These are phyloP conservation scores for Caenorhabditis auriculariae DNA, from an alignment of 2,888 invertebrate genomes.

Conservation along the genomic window DNA sequence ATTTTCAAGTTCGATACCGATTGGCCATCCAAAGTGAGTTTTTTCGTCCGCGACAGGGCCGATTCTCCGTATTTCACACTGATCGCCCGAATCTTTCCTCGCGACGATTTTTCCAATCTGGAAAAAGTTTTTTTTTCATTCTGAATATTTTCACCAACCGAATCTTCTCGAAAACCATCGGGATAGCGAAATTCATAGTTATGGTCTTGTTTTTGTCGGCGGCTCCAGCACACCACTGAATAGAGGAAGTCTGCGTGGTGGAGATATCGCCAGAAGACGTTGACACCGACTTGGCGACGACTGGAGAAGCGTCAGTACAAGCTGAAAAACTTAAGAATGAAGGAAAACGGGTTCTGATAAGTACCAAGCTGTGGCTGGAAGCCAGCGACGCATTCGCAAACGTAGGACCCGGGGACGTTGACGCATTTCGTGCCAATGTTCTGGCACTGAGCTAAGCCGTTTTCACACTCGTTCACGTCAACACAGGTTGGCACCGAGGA, in stretches of 20 bases:
- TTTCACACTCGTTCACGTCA: slow-evolving; percentile 62
- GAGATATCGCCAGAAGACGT: not conserved
- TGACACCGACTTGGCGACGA: not conserved
- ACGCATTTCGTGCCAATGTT: slow-evolving; percentile 43
- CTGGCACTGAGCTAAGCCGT: slow-evolving; percentile 51
- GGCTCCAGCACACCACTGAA: not conserved
- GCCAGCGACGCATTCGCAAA: slow-evolving; percentile 58
- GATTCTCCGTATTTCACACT: slow-evolving; percentile 36
- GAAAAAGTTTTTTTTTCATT: not conserved
- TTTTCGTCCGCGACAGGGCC: slow-evolving; percentile 4
- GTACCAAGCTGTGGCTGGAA: slow-evolving; percentile 59
- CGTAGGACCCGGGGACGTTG: slow-evolving; percentile 61
- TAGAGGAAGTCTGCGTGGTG: slow-evolving; percentile 3
- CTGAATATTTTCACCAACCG: slow-evolving; percentile 8
- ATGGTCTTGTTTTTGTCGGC: slow-evolving; percentile 1
- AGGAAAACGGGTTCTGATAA: too few relatives aligned
- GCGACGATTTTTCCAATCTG: slow-evolving; percentile 37
- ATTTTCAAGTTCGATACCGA: too few relatives aligned
- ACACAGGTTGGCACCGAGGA: slow-evolving; percentile 52
- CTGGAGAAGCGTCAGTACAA: slow-evolving; percentile 18
- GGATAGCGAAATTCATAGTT: slow-evolving; percentile 28
- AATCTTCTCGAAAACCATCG: slow-evolving; percentile 40
- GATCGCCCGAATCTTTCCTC: slow-evolving; percentile 34
- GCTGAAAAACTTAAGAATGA: slow-evolving; percentile 15
- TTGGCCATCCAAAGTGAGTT: slow-evolving; percentile 20